Conservation (phyloP, 2,888 invertebrate genomes). For the Linnaemya vulpina region DNA sequence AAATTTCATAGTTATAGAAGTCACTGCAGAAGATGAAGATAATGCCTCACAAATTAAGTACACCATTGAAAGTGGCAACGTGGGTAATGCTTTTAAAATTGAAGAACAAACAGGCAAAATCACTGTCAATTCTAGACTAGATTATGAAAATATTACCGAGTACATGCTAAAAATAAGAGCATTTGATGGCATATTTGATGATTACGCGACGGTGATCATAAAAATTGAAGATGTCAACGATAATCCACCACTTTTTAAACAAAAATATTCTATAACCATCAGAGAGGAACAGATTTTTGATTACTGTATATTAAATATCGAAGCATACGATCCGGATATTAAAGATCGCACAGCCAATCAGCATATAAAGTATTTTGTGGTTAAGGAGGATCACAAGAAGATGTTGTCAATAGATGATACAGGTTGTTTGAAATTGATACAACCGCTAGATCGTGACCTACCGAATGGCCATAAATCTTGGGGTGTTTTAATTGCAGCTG, state of each 20-base stretch:
- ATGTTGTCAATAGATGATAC: slow-evolving; percentile 88
- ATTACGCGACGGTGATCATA: slow-evolving; percentile 92
- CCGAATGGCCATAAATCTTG: slow-evolving; percentile 92
- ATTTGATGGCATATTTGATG: slow-evolving; percentile 92
- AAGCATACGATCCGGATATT: slow-evolving; percentile 94
- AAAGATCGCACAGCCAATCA: slow-evolving; percentile 89
- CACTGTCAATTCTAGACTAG: slow-evolving; percentile 89
- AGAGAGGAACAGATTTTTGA: slow-evolving; percentile 88
- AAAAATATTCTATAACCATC: slow-evolving; percentile 89
- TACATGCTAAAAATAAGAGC: slow-evolving; percentile 93
- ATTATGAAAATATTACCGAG: slow-evolving; percentile 93
- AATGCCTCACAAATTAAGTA: slow-evolving; percentile 94
- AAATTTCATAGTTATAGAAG: slow-evolving; percentile 92
- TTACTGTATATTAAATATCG: slow-evolving; percentile 88
- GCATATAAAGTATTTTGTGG: slow-evolving; percentile 89
- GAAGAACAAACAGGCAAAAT: slow-evolving; percentile 93
- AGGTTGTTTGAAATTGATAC: slow-evolving; percentile 87
- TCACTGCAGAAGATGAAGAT: slow-evolving; percentile 94
- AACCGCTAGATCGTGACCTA: slow-evolving; percentile 93
- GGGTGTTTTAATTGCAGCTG: slow-evolving; percentile 89
- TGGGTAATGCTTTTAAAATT: slow-evolving; percentile 93
- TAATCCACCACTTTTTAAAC: slow-evolving; percentile 93
- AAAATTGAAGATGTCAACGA: slow-evolving; percentile 96
- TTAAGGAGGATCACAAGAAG: slow-evolving; percentile 88
- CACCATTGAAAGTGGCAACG: slow-evolving; percentile 93